Evolutionary conservation across 2,797 vertebrate genomes (phyloP), one percentile per base, ranked within the genome.

Genomic region (Siniperca obscura): DNA sequence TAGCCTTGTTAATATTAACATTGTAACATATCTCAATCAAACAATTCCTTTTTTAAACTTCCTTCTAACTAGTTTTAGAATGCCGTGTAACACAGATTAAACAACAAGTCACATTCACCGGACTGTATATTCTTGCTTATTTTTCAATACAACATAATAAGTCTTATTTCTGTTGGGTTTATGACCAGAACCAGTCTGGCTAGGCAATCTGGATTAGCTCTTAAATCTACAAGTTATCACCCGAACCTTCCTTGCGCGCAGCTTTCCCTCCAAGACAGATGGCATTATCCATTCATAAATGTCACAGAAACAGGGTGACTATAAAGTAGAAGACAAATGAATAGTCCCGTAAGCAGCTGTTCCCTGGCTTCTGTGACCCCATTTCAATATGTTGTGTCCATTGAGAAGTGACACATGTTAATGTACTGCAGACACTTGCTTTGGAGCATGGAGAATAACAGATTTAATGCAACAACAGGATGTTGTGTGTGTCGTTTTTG

Each of bases 241-340:
- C 75, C 40, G 78, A 77, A 86, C 50, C 67, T 62, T 85, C 60
- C 70, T 76, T 22, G 56, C 1, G 13, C 72, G 80, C 85, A 70
- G 81, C 72, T 82, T 76, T 67, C 38, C 76, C 69, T 76, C 67
- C 38, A 59, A 84, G 74, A 83, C 88, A 78, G 83, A 85, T 86
- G 82, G 80, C 76, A 68, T 88, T 86, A 89, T 84, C 73, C 77
- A 69, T 87, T 91, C 86, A 89, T 89, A 90, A 91, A 90, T 90
- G 89, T 88, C 90, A 88, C 74, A 74, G 78, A 77, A 83, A 71
- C 80, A 86, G 72, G 89, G 70, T 34, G 86, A 83, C 87, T 84
- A 82, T 88, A 83, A 92, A 92, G 87, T 57, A 86, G 87, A 62
- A 78, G 82, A 76, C 70, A 82, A 85, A 68, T 82, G 74, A 88